Conservation (phyloP, 2,888 invertebrate genomes). For the Sussaba pulchella region DNA sequence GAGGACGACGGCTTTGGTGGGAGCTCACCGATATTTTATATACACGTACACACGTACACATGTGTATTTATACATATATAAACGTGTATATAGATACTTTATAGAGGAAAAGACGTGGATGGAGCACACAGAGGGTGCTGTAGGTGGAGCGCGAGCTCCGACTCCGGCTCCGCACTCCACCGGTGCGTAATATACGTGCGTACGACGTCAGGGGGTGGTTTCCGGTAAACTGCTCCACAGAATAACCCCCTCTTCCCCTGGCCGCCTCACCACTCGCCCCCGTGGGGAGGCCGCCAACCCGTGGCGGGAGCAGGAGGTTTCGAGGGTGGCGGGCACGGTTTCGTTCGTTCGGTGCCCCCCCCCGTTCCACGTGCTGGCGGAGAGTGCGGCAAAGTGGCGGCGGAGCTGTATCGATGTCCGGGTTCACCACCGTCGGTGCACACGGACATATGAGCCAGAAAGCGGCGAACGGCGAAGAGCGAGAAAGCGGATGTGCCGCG, state of each 20-base stretch:
- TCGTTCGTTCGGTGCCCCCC: slow-evolving; percentile 56
- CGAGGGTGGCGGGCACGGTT: slow-evolving; percentile 9
- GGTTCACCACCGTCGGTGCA: slow-evolving; percentile 77
- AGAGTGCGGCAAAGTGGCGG: slow-evolving; percentile 77
- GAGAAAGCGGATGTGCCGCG: slow-evolving; percentile 24
- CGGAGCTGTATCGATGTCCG: slow-evolving; percentile 81
- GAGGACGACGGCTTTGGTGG: background rate
- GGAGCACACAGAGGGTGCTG: background rate
- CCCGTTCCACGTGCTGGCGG: slow-evolving; percentile 61
- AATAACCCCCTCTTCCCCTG: background rate
- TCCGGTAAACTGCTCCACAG: slow-evolving; percentile 19
- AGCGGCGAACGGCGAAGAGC: slow-evolving; percentile 51
- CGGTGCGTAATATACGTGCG: slow-evolving; percentile 47
- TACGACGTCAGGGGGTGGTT: slow-evolving; percentile 21
- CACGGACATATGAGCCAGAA: slow-evolving; percentile 64
- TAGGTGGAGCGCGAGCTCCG: slow-evolving; percentile 1
- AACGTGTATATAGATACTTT: too few species aligned
- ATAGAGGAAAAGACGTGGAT: slow-evolving; percentile 9
- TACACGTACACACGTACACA: background rate
- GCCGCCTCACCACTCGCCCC: background rate
- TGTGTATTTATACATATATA: too few species aligned
- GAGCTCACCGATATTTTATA: background rate
- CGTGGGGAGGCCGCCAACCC: background rate
- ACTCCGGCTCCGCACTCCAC: slow-evolving; percentile 4
- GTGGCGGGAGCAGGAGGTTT: background rate